These are phyloP conservation scores for Ostrea edulis DNA, from an alignment of 1,140 invertebrate species.

Conservation along the genomic window DNA sequence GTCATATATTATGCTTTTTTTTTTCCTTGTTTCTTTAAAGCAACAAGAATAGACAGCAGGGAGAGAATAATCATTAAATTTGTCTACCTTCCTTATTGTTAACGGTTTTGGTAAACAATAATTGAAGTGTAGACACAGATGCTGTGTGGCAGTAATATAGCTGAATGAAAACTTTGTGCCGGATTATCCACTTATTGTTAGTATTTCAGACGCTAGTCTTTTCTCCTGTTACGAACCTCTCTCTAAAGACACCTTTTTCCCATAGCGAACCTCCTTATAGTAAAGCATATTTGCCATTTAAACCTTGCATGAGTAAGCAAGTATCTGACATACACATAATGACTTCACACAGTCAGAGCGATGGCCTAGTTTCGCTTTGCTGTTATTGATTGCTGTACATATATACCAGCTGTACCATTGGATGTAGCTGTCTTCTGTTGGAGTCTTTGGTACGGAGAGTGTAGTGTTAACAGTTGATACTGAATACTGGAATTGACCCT, in stretches of 20 bases:
- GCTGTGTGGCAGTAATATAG: no score
- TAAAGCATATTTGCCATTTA: conserved; percentile 39
- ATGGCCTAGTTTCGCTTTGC: conserved; percentile 25
- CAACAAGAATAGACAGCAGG: no score
- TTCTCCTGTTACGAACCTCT: not conserved
- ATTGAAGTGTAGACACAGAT: no score
- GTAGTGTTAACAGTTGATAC: conserved; percentile 28
- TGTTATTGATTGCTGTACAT: conserved; percentile 30
- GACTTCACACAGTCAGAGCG: conserved; percentile 33
- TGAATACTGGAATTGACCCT: conserved; percentile 15
- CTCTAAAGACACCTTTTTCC: conserved; percentile 30
- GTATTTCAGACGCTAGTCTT: not conserved
- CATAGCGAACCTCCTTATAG: conserved; percentile 23
- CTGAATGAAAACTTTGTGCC: no score
- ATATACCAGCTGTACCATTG: conserved; percentile 29
- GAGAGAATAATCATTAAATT: no score
- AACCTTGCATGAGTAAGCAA: conserved; percentile 38
- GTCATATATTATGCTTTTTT: no score
- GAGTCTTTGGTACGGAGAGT: conserved; percentile 23
- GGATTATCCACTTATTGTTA: no score
- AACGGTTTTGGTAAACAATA: no score
- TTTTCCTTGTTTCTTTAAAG: no score
- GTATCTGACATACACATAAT: conserved; percentile 28
- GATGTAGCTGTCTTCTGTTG: conserved; percentile 14
- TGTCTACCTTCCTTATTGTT: no score